phyloP scores from a whole-genome alignment of 2,113 vertebrate species.

The Halcyon malimbica region DNA sequence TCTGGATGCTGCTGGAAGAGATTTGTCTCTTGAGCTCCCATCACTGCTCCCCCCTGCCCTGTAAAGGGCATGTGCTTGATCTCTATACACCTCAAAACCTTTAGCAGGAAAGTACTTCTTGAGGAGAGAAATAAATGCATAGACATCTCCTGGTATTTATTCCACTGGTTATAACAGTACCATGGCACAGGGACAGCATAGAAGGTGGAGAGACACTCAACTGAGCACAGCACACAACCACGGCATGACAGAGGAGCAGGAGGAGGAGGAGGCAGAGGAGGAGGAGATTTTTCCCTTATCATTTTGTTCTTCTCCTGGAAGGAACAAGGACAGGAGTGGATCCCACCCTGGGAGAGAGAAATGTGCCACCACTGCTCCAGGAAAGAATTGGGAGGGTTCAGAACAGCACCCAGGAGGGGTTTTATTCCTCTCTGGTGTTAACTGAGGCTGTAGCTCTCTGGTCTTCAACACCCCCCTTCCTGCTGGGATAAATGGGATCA shows the following conservation, averaged over 20 bases:
- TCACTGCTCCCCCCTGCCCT: accelerated
- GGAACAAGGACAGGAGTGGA: neutral
- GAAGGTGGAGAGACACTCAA: neutral
- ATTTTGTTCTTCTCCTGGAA: neutral
- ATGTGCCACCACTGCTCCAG: accelerated
- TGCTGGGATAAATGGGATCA: neutral
- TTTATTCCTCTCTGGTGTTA: neutral
- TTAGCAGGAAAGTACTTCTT: neutral
- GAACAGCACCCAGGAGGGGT: neutral
- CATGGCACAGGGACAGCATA: neutral
- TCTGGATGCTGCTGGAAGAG: neutral
- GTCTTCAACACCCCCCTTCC: neutral
- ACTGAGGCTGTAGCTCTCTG: neutral
- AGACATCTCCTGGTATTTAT: slow-evolving; percentile 72
- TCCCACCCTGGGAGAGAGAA: neutral
- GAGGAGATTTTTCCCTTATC: neutral
- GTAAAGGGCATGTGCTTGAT: neutral
- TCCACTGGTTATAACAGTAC: slow-evolving; percentile 39
- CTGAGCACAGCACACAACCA: slow-evolving; percentile 12
- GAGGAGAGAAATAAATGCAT: slow-evolving; percentile 23
- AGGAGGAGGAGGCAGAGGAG: neutral
- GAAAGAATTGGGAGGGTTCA: neutral
- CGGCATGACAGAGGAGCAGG: neutral
- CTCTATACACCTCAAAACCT: neutral
- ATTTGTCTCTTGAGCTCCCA: neutral